phyloP scores from a whole-genome alignment of 64 coral and sea anemone species.

The Montipora foliosa region DNA sequence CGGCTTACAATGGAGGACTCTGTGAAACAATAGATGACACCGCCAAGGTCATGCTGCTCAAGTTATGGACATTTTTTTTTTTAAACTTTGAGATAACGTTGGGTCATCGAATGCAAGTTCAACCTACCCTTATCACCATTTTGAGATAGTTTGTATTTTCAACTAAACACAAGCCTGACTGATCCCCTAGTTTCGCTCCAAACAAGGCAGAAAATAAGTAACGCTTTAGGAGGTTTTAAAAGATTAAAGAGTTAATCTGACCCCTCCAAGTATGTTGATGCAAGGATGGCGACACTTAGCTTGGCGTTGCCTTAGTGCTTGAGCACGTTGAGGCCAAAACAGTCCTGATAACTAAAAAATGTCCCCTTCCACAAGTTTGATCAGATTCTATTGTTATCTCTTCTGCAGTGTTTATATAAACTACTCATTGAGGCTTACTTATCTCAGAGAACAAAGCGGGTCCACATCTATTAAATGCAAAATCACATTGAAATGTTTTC shows the following conservation, averaged over 20 bases:
- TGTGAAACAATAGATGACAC: conserved; percentile 18
- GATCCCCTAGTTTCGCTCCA: neutral
- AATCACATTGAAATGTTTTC: neutral
- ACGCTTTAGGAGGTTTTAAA: neutral
- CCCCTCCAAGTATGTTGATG: conserved; percentile 7
- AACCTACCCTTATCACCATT: neutral
- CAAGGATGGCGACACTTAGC: neutral
- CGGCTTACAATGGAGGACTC: conserved; percentile 14
- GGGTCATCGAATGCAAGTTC: neutral
- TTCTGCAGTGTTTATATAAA: neutral
- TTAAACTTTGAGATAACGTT: neutral
- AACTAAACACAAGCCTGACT: neutral
- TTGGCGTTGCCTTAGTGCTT: neutral
- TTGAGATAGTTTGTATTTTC: neutral
- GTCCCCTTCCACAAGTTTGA: neutral
- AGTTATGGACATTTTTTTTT: neutral
- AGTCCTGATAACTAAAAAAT: neutral
- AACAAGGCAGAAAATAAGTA: neutral
- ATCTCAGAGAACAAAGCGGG: neutral
- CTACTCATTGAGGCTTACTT: neutral
- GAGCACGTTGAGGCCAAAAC: conserved; percentile 9
- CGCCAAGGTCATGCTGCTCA: conserved; percentile 11
- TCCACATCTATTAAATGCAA: neutral
- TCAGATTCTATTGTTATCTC: conserved; percentile 13
- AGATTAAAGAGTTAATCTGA: conserved; percentile 33